Evolutionary conservation across 2,797 vertebrate genomes (phyloP).

Genomic region (Sebastes hubbsi): DNA sequence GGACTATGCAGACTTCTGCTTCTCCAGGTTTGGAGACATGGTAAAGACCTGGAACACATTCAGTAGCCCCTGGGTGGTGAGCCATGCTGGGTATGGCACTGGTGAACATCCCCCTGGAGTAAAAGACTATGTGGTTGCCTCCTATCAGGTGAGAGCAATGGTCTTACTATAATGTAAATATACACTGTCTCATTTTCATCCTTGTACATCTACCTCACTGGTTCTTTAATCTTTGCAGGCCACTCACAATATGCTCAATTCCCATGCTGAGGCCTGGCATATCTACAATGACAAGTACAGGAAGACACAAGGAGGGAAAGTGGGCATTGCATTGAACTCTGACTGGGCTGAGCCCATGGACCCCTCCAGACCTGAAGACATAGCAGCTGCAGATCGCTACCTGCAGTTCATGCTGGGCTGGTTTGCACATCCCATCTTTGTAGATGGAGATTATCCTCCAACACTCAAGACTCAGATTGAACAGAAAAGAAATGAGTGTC

Average conservation of each 20-base stretch:
- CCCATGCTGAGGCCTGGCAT: slow-evolving; percentile 93
- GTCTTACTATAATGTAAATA: not conserved
- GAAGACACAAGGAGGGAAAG: slow-evolving; percentile 83
- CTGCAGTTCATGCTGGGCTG: slow-evolving; percentile 94
- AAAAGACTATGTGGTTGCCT: slow-evolving; percentile 84
- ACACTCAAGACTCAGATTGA: slow-evolving; percentile 84
- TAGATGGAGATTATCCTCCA: slow-evolving; percentile 91
- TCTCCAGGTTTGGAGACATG: slow-evolving; percentile 88
- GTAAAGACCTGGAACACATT: slow-evolving; percentile 97
- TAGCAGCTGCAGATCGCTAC: slow-evolving; percentile 88
- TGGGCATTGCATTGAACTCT: slow-evolving; percentile 92
- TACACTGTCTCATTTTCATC: no score
- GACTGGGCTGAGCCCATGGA: slow-evolving; percentile 90
- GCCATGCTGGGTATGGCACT: slow-evolving; percentile 91
- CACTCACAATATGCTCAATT: slow-evolving; percentile 90
- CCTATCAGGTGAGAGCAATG: slow-evolving; percentile 86
- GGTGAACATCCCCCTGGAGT: slow-evolving; percentile 89
- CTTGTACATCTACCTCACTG: rapidly evolving
- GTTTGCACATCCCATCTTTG: slow-evolving; percentile 95
- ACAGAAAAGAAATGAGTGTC: slow-evolving; percentile 78
- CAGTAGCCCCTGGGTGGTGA: slow-evolving; percentile 93
- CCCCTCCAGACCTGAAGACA: slow-evolving; percentile 75
- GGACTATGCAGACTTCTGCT: slow-evolving; percentile 92
- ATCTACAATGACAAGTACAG: slow-evolving; percentile 86
- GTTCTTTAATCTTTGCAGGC: slow-evolving; percentile 73